Percentiles rank a stretch among this genome's conserved stretches.
Conservation (phyloP, 2,797 vertebrate genomes). For the Moxostoma hubbsi region DNA sequence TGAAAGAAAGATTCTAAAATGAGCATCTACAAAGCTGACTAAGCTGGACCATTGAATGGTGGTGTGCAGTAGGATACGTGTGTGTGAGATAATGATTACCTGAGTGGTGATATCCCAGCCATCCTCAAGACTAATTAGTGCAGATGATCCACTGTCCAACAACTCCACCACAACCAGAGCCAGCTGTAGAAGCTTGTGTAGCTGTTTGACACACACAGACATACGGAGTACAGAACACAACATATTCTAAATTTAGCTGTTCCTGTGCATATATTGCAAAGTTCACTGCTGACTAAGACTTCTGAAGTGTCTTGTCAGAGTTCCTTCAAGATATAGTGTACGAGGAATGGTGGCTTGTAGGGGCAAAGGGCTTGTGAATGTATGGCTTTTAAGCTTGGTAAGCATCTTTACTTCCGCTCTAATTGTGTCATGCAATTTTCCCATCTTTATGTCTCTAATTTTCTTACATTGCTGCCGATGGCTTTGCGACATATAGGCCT, state of each 20-base stretch:
- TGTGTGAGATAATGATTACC: conserved; percentile 74
- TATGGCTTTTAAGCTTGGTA: conserved; percentile 63
- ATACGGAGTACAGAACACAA: conserved; percentile 45
- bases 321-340: conserved; percentile 63
- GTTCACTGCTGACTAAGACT: conserved; percentile 53
- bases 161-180: conserved; percentile 89
- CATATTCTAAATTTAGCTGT: conserved; percentile 39
- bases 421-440: conserved; percentile 46
- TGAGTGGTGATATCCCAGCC: conserved; percentile 98
- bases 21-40: no score
- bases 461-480: conserved; percentile 56
- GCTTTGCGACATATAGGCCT: conserved; percentile 2
- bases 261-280: conserved; percentile 54
- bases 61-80: not conserved
- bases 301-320: conserved; percentile 45
- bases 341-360: conserved; percentile 54
- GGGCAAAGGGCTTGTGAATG: conserved; percentile 58
- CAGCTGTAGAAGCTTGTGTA: conserved; percentile 95
- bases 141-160: conserved; percentile 94
- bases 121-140: conserved; percentile 95
- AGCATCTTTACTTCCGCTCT: conserved; percentile 48
- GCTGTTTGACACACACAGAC: conserved; percentile 75
- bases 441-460: conserved; percentile 57
- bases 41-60: not conserved
- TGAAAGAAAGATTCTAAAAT: no score